Evolutionary conservation across 37 sponge, comb jelly and placozoan genomes (phyloP), one percentile per base, ranked within the genome.

Genomic region (Crambe crambe): DNA sequence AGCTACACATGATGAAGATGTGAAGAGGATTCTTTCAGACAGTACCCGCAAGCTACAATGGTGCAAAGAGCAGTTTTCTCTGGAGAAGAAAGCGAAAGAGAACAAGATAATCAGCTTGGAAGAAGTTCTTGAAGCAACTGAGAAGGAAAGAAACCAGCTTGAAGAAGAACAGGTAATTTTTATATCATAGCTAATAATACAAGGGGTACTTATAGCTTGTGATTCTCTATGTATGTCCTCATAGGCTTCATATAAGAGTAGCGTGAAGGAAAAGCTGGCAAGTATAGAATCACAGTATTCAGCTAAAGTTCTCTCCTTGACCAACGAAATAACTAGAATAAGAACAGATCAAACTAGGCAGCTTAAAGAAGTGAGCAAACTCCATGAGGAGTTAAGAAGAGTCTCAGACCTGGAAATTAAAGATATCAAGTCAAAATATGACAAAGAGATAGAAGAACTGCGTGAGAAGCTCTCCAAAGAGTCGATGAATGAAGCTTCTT

Each of bases 1-100:
- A 35, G 32, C 78, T 4, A 30, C 44, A 2, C 85, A 92, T 40
- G 81, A 76, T 18, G 42, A 42, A 9, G 89, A 92, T 40, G 21
- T 77, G 27, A 35, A 81, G 29, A 58, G 56, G 2, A 18, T 92
- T 1, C 38, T 66, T 1, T 26, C 44, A 3, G 84, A 87, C 56
- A 56, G 68, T 37, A 32, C 70, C 1, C 26, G 37, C 26, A 77
- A 59, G 56, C 23, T 86, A 60, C 70, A 82, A 37, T 25, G 15
- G 35, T 69, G 40, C 21, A 57, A 86, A 41, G 72, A 87, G 22
- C 64, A 68, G 18, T n/a, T 56, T 43, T 32, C 51, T 30, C 51
- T 37, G 35, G 56, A 63, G 38, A 32, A 31, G 12, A 74, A 85
- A 30, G 35, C 38, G 0, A 26, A 21, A 27, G 65, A 56, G 23